phyloP scores from a whole-genome alignment of 2,888 invertebrate genomes.

The Teleogryllus oceanicus region DNA sequence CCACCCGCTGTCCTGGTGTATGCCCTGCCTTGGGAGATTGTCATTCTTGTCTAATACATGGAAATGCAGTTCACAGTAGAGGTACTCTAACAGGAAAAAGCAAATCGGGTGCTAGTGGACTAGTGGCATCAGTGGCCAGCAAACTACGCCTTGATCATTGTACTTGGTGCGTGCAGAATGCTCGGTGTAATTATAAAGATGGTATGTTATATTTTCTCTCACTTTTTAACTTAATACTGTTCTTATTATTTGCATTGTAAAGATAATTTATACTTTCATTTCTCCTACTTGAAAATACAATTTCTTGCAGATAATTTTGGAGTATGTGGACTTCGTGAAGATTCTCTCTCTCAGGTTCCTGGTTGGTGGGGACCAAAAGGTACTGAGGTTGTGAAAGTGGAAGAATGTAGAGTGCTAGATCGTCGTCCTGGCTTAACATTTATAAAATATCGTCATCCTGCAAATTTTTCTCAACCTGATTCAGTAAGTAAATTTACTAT shows the following conservation, averaged over 20 bases:
- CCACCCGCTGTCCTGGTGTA: slow-evolving; percentile 81
- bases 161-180: slow-evolving; percentile 92
- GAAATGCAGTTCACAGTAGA: slow-evolving; percentile 55
- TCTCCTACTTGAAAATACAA: not conserved
- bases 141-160: slow-evolving; percentile 76
- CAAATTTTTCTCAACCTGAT: slow-evolving; percentile 85
- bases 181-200: slow-evolving; percentile 81
- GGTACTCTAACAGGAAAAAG: slow-evolving; percentile 43
- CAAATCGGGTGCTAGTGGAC: slow-evolving; percentile 42
- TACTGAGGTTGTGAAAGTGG: slow-evolving; percentile 62
- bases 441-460: slow-evolving; percentile 81
- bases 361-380: slow-evolving; percentile 91
- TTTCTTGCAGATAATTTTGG: slow-evolving; percentile 65
- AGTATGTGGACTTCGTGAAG: slow-evolving; percentile 73
- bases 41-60: slow-evolving; percentile 83
- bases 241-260: no score
- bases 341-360: slow-evolving; percentile 73
- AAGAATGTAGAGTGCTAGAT: slow-evolving; percentile 74
- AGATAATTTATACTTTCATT: no score
- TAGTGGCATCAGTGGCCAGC: slow-evolving; percentile 62
- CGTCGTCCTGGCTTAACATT: slow-evolving; percentile 85
- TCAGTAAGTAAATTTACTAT: slow-evolving; percentile 51
- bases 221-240: not conserved
- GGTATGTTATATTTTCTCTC: slow-evolving; percentile 50
- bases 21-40: slow-evolving; percentile 87